Evolutionary conservation across 2,113 vertebrate species (phyloP), one percentile per base, ranked within the genome.

Genomic region (Phyllostomus discolor): DNA sequence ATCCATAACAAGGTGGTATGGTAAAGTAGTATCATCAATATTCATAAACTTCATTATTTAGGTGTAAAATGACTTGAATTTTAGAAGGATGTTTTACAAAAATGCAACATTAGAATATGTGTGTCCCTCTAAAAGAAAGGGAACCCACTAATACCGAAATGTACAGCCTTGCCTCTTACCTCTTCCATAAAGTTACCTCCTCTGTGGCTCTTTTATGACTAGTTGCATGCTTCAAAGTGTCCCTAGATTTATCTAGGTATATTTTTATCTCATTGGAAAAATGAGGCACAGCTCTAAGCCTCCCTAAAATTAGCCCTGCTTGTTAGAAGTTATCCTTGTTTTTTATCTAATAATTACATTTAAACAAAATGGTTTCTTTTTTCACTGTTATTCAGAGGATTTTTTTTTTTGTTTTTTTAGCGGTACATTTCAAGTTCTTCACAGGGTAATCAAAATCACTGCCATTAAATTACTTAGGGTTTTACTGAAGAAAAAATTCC

Each of bases 241-340:
- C n/a, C 57, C 76, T 88, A 64, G 48, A 83, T 64, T 73, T 95
- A 86, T 59, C n/a, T 96, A 24, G 35, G 69, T 69, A 38, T 72
- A 86, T 83, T 91, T 96, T 86, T 91, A 79, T 87, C 73, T 89
- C 72, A 82, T 26, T 83, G 87, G 57, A 87, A 80, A 90, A 91
- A 93, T 57, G 15, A 93, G 50, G 33, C 48, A 91, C 46, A 73
- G 4, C 46, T 41, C 22, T 82, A n/a, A 94, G 52, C 52, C 28
- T 88, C 66, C 50, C 82, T 94, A 97, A 91, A 93, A 96, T 96
- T 93, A 97, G 88, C 81, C 93, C 82, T 69, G 69, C 54, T 84
- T 92, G 50, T 80, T 94, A 66, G 7, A 91, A 83, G 64, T 70
- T 90, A 57, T 79, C 73, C 73, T 89, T 80, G 64, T 76, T 57